These are phyloP conservation scores for Neoniphon sammara DNA, from an alignment of 2,797 vertebrate genomes.

Conservation along the genomic window DNA sequence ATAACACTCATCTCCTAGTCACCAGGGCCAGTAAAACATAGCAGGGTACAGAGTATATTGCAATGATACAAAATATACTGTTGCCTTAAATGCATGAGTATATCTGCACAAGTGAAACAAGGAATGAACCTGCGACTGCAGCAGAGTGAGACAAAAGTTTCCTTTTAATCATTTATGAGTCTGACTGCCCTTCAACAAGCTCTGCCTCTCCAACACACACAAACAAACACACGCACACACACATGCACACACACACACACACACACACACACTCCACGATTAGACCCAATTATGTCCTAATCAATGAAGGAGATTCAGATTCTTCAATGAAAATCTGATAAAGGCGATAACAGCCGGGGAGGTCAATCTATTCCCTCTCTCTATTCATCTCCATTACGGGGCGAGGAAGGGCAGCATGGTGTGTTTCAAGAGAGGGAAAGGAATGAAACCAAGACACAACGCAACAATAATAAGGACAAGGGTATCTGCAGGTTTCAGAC, in stretches of 20 bases:
- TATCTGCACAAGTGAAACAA: background rate
- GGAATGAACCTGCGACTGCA: slow-evolving; percentile 34
- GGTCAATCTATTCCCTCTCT: slow-evolving; percentile 82
- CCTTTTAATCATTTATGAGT: slow-evolving; percentile 69
- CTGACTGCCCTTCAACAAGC: slow-evolving; percentile 71
- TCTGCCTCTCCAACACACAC: slow-evolving; percentile 51
- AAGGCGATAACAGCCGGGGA: slow-evolving; percentile 81
- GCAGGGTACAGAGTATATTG: background rate
- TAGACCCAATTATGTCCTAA: slow-evolving; percentile 88
- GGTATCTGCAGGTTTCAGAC: too few relatives aligned
- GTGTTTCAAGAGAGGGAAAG: slow-evolving; percentile 62
- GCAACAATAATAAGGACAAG: slow-evolving; percentile 2
- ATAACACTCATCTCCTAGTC: background rate
- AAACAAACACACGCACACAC: slow-evolving; percentile 34
- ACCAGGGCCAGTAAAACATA: background rate
- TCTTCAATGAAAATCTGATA: slow-evolving; percentile 90
- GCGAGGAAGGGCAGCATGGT: slow-evolving; percentile 52
- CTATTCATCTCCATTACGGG: slow-evolving; percentile 82
- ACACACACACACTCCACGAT: slow-evolving; percentile 78
- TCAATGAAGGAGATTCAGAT: slow-evolving; percentile 89
- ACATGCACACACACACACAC: slow-evolving; percentile 38
- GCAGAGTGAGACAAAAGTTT: slow-evolving; percentile 27
- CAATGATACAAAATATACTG: background rate
- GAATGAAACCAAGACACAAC: background rate
- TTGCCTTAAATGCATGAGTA: background rate